These are phyloP conservation scores for Acrobeloides nanus DNA, from an alignment of 2,888 invertebrate genomes.

Conservation along the genomic window DNA sequence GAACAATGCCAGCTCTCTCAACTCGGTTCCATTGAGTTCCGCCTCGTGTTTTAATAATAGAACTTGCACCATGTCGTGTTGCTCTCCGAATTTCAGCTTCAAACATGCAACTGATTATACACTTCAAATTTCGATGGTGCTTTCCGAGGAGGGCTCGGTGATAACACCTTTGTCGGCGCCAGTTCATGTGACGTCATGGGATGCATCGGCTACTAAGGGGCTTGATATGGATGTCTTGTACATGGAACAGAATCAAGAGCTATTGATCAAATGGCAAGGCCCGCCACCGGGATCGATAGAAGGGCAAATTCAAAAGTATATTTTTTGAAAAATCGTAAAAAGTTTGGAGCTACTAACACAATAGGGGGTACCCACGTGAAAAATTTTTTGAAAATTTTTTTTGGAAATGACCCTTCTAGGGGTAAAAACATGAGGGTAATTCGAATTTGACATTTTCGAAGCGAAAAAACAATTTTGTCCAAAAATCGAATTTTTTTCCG, in stretches of 20 bases:
- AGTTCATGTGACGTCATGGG: conserved; percentile 17
- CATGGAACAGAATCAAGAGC: not conserved
- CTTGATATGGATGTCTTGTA: conserved; percentile 5
- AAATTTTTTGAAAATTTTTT: too few relatives aligned
- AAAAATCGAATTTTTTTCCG: too few relatives aligned
- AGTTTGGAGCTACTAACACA: too few relatives aligned
- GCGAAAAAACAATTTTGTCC: too few relatives aligned
- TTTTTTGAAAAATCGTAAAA: too few relatives aligned
- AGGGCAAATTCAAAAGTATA: conserved; percentile 1
- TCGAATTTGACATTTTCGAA: too few relatives aligned
- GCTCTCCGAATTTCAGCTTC: conserved; percentile 3
- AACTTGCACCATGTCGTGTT: conserved; percentile 8
- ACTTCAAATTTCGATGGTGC: conserved; percentile 13
- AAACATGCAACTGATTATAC: conserved; percentile 15
- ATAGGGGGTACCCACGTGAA: too few relatives aligned
- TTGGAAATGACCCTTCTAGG: too few relatives aligned
- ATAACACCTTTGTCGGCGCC: conserved; percentile 15
- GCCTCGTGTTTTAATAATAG: conserved; percentile 6
- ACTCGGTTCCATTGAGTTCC: conserved; percentile 5
- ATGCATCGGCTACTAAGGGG: conserved; percentile 1
- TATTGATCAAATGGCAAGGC: conserved; percentile 2
- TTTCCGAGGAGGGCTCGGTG: conserved; percentile 10
- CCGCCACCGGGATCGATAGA: not conserved
- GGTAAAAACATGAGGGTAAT: too few relatives aligned
- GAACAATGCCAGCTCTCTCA: conserved; percentile 4